Percentiles rank a stretch among this genome's conserved stretches.
Evolutionary conservation across 1,140 invertebrate species (phyloP).

Genomic region (Tribolium castaneum): DNA sequence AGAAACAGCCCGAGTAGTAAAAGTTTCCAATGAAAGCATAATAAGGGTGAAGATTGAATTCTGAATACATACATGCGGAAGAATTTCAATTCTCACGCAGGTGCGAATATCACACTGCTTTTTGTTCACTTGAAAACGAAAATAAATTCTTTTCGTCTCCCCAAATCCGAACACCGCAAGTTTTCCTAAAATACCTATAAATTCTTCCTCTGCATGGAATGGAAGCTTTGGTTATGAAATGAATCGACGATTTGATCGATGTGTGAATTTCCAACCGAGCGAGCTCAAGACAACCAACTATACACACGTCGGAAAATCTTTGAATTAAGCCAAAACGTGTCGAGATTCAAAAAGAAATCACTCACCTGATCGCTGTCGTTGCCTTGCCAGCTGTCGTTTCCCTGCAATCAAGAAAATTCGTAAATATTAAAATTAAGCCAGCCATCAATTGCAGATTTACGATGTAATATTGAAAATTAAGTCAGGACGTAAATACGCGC

Average conservation of each 20-base stretch:
- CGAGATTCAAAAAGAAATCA: slow-evolving; percentile 25
- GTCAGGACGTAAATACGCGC: slow-evolving; percentile 19
- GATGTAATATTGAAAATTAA: slow-evolving; percentile 28
- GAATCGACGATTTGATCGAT: slow-evolving; percentile 8
- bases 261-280: not conserved
- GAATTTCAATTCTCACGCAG: slow-evolving; percentile 49
- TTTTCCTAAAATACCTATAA: slow-evolving; percentile 25
- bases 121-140: slow-evolving; percentile 40
- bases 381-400: slow-evolving; percentile 72
- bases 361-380: slow-evolving; percentile 72
- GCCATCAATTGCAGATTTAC: slow-evolving; percentile 17
- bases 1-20: not conserved
- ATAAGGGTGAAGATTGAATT: slow-evolving; percentile 23
- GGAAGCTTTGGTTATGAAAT: slow-evolving; percentile 23
- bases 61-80: slow-evolving; percentile 27
- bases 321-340: not conserved
- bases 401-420: slow-evolving; percentile 66
- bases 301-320: not conserved
- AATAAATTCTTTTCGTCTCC: slow-evolving; percentile 46
- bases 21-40: slow-evolving; percentile 11
- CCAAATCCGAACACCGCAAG: slow-evolving; percentile 38
- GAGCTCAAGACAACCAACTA: slow-evolving; percentile 16
- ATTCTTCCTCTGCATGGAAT: slow-evolving; percentile 6
- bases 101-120: slow-evolving; percentile 45
- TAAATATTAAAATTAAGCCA: slow-evolving; percentile 42